Base-by-base conservation (phyloP, 2,888 invertebrate species). In the Tetragonula carbonaria region DNA sequence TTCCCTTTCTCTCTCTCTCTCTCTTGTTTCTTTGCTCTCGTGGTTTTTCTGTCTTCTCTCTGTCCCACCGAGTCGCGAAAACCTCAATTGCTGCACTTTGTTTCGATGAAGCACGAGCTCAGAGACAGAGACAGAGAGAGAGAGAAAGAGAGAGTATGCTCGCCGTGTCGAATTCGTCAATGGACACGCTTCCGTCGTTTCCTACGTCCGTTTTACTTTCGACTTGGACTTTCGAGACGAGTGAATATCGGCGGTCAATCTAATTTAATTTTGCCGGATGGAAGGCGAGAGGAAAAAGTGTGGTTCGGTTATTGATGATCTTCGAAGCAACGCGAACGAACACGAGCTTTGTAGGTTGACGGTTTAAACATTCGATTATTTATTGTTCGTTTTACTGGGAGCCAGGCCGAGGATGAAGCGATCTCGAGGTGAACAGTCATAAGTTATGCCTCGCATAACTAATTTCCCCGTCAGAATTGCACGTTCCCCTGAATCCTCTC, bases 131-230 rank as follows among this genome's bases (percentile, higher is more conserved):
- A 28, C 28, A 28, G 28, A 28, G 28, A 28, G 1, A 33, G 53
- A 16, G 53, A 53, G 53, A 51, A 1, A 14, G 16, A 13, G 13
- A 51, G 14, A 14, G 11, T 45, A 33, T 8, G 14, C 23, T 71
- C 57, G 65, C 28, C 28, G 28, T 73, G 75, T 80, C 80, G 84
- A 80, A 84, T 85, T 53, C 74, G 38, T 85, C 81, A 74, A 86
- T 76, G 78, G 59, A 28, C 28, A 51, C 63, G n/a, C n/a, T 57
- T 5, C 57, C 57, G 2, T 59, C 5, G 5, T 23, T n/a, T 14
- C 5, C n/a, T 59, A 2, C n/a, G 45, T 45, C 45, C 45, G 45
- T 45, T 45, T 45, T 45, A 45, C 45, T 33, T 33, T 33, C 33
- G 8, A 8, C 38, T 38, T 38, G 38, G 38, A 45, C 45, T 45